Conservation (phyloP, 2,888 invertebrate genomes). For the Dryocosmus kuriphilus region DNA sequence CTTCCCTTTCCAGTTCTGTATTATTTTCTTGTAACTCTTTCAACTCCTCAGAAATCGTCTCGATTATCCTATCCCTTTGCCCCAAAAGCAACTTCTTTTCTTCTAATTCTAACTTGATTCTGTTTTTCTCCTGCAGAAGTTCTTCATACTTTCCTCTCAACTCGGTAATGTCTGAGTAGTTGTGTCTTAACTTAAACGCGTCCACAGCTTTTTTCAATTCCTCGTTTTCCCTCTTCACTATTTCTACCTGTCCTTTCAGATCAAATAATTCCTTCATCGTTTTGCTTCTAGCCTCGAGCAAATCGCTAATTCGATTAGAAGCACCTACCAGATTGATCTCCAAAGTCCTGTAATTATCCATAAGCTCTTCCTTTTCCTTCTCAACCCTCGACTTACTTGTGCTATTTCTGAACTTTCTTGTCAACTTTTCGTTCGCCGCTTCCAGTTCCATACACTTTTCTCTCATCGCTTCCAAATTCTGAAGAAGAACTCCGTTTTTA, state of each 20-base stretch:
- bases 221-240: conserved; percentile 60
- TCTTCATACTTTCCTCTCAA: conserved; percentile 62
- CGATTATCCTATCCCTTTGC: conserved; percentile 17
- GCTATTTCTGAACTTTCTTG: conserved; percentile 75
- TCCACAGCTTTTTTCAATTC: conserved; percentile 57
- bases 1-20: conserved; percentile 78
- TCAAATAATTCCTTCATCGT: conserved; percentile 61
- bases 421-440: conserved; percentile 76
- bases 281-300: conserved; percentile 66
- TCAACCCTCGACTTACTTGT: conserved; percentile 77
- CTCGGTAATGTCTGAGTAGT: conserved; percentile 49
- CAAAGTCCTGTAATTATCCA: conserved; percentile 68
- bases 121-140: conserved; percentile 64
- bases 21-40: conserved; percentile 77
- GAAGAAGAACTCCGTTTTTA: conserved; percentile 77
- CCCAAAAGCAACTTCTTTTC: conserved; percentile 64
- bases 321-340: conserved; percentile 73
- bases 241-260: conserved; percentile 58
- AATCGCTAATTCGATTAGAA: conserved; percentile 68
- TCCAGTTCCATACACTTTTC: conserved; percentile 79
- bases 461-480: conserved; percentile 77
- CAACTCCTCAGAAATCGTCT: conserved; percentile 58
- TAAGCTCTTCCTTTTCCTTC: conserved; percentile 68
- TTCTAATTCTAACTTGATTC: conserved; percentile 76
- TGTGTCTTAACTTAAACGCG: conserved; percentile 57